phyloP scores from a whole-genome alignment of 2,113 vertebrate genomes.

The Labeo catla region DNA sequence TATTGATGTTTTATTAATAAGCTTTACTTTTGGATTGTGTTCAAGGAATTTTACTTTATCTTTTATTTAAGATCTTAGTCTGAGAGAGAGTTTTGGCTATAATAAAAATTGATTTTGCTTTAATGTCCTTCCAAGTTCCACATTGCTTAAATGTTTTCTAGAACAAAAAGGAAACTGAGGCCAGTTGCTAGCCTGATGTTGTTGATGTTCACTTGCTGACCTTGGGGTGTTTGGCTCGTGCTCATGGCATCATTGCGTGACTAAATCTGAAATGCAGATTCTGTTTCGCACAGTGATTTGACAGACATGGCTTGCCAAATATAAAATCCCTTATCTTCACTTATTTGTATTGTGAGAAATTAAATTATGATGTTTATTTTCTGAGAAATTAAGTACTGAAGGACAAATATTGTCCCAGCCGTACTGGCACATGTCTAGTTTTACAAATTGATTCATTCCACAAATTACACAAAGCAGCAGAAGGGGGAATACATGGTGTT shows the following conservation, averaged over 20 bases:
- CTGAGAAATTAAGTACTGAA: not conserved
- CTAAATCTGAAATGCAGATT: slow-evolving; percentile 6
- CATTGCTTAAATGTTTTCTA: not conserved
- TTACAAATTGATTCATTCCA: not conserved
- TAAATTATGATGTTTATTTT: not conserved
- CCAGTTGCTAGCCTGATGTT: not conserved
- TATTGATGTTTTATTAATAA: not conserved
- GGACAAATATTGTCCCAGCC: not conserved
- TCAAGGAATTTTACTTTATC: not conserved
- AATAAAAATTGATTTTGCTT: not conserved
- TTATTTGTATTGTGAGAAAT: slow-evolving; percentile 4
- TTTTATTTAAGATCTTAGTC: not conserved
- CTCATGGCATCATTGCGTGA: not conserved
- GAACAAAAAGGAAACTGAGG: not conserved
- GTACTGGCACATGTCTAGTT: not conserved
- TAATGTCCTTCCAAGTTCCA: not conserved
- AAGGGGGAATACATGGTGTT: not conserved
- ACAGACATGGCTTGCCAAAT: not conserved
- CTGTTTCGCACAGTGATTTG: not conserved
- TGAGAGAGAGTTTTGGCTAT: not conserved
- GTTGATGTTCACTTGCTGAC: not conserved
- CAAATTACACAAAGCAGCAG: slow-evolving; percentile 4
- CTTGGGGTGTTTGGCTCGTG: not conserved
- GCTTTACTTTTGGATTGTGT: not conserved
- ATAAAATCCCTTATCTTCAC: not conserved